These are phyloP conservation scores for Drosophila neocordata DNA, from an alignment of 1,140 invertebrate species.

Conservation along the genomic window DNA sequence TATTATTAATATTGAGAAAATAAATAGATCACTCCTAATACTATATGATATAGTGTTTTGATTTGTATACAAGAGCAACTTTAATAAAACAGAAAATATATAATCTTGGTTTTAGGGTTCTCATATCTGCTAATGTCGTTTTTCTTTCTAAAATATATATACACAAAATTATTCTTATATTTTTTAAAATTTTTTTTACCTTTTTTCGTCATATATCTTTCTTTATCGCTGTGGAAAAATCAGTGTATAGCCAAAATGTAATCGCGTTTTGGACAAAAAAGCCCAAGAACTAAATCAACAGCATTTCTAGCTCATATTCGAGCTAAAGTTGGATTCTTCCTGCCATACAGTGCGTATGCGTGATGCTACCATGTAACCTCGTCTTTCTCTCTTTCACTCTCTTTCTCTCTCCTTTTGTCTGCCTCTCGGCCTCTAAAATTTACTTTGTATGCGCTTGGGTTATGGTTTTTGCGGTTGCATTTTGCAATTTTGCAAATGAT, in stretches of 20 bases:
- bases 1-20: no score
- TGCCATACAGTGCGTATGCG: slow-evolving; percentile 64
- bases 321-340: slow-evolving; percentile 22
- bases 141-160: no score
- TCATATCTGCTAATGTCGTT: no score
- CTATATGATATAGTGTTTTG: no score
- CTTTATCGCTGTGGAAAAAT: neutral
- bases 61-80: no score
- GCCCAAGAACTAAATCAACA: slow-evolving; percentile 70
- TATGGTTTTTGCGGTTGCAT: slow-evolving; percentile 78
- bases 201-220: neutral
- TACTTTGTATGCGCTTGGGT: slow-evolving; percentile 72
- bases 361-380: slow-evolving; percentile 27
- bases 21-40: no score
- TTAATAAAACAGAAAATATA: no score
- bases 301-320: slow-evolving; percentile 38
- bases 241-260: slow-evolving; percentile 46
- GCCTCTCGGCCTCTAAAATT: slow-evolving; percentile 57
- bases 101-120: no score
- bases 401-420: neutral
- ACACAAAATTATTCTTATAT: no score
- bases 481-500: slow-evolving; percentile 80
- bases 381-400: neutral
- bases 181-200: no score
- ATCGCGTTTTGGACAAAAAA: slow-evolving; percentile 42